Evolutionary conservation across 2,797 vertebrate species (phyloP), one percentile per base, ranked within the genome.

Genomic region (Liasis olivaceus): DNA sequence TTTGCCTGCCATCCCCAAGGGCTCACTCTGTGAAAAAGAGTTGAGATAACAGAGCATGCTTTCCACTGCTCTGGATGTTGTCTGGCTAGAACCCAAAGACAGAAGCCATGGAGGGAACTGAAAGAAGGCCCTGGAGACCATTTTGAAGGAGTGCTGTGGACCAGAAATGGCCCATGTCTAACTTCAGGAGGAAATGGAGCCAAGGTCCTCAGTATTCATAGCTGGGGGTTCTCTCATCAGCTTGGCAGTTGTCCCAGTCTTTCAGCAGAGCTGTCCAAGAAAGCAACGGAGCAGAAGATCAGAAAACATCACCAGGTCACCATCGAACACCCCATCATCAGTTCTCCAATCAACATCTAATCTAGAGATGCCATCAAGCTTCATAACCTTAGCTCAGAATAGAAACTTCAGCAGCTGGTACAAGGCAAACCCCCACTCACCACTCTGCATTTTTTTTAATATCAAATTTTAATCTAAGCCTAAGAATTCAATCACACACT

Each of bases 151-250:
- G 11, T 0, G 3, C 1, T 56, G 22, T 1, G 4, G 64, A 3
- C 22, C 58, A 26, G n/a, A 81, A 22, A 15, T 22, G 77, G 1
- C n/a, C 54, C 22, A 26, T 56, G 54, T 51, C 22, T 28, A 28
- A 20, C n/a, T 54, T 7, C 72, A 42, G 26, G 20, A 17, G 69
- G 77, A 69, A 47, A 28, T 17, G 31, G 62, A 5, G 0, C 24
- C 91, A 64, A 66, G 95, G 95, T 90, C 95, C 96, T 94, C 96
- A 97, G 96, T 97, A 96, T 92, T 97, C 95, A 92, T 95, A 92
- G 72, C 95, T 8, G 77, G 96, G 85, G 86, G 63, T 94, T 36
- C 86, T 93, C 93, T 96, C 96, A 91, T 90, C 93, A 93, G 91
- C 95, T 93, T 96, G 94, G 95, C 94, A 96, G 94, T 94, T 95